Percentiles rank a stretch among this genome's conserved stretches.
phyloP scores from a whole-genome alignment of 2,113 vertebrate genomes.

The Mormoops blainvillei region DNA sequence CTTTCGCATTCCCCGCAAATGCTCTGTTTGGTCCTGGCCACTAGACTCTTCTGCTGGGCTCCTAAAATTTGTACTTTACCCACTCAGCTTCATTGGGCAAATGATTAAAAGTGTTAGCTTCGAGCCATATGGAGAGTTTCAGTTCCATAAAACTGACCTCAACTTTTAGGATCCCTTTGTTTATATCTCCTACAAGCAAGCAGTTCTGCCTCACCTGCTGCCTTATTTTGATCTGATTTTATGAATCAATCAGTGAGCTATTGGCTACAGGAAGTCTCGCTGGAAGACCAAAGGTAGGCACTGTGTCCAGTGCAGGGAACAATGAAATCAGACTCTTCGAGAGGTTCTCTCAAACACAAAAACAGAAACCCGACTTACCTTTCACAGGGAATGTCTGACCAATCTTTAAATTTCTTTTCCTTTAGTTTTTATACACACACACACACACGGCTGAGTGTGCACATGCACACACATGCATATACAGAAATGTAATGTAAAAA shows the following conservation, averaged over 20 bases:
- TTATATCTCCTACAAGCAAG: not conserved
- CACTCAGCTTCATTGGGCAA: not conserved
- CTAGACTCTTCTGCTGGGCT: not conserved
- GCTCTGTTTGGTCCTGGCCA: not conserved
- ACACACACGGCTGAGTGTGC: not conserved
- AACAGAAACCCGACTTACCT: not conserved
- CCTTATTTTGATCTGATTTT: not conserved
- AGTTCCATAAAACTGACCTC: not conserved
- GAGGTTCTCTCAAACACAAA: not conserved
- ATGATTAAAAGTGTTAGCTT: not conserved
- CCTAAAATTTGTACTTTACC: not conserved
- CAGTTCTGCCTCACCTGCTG: not conserved
- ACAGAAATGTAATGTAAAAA: not conserved
- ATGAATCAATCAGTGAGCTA: not conserved
- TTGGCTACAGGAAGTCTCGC: not conserved
- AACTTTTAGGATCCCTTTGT: not conserved
- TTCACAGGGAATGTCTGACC: not conserved
- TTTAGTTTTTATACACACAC: not conserved
- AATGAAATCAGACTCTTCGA: not conserved
- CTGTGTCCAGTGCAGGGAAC: not conserved
- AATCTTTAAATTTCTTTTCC: constrained; percentile 5
- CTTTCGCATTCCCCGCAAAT: not conserved
- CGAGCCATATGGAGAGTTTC: not conserved
- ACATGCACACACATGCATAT: not conserved
- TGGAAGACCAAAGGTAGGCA: not conserved